Evolutionary conservation across 2,113 vertebrate species (phyloP).

Genomic region (Leiothrix lutea): DNA sequence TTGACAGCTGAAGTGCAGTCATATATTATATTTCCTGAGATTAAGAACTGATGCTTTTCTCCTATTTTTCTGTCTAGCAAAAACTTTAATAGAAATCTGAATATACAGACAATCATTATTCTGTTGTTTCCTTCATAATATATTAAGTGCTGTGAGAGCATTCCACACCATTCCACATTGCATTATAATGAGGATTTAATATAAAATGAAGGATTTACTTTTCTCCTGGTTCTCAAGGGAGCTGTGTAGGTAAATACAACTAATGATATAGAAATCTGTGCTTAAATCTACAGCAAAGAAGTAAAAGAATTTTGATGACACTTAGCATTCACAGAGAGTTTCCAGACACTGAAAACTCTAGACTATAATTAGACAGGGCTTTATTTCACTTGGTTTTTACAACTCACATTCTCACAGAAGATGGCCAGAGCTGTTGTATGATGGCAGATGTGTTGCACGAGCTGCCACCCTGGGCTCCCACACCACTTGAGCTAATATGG

Average conservation of each 20-base stretch:
- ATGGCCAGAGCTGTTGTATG: neutral
- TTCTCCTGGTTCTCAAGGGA: neutral
- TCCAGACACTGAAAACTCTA: neutral
- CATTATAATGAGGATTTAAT: neutral
- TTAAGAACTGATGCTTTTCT: neutral
- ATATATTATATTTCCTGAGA: neutral
- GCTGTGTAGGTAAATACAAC: neutral
- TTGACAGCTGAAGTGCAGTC: neutral
- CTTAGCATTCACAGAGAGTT: neutral
- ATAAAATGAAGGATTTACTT: neutral
- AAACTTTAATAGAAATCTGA: neutral
- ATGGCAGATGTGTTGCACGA: neutral
- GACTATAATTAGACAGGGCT: neutral
- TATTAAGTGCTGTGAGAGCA: neutral
- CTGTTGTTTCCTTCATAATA: neutral
- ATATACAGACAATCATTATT: neutral
- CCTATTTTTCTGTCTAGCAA: neutral
- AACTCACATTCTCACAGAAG: neutral
- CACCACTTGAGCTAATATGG: neutral
- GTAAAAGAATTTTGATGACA: neutral
- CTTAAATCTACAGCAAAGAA: neutral
- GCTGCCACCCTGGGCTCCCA: neutral
- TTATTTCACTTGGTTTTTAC: neutral
- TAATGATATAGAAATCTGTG: neutral
- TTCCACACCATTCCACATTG: neutral